Evolutionary conservation across 2,113 vertebrate species (phyloP), one percentile per base, ranked within the genome.

Genomic region (Salminus brasiliensis): DNA sequence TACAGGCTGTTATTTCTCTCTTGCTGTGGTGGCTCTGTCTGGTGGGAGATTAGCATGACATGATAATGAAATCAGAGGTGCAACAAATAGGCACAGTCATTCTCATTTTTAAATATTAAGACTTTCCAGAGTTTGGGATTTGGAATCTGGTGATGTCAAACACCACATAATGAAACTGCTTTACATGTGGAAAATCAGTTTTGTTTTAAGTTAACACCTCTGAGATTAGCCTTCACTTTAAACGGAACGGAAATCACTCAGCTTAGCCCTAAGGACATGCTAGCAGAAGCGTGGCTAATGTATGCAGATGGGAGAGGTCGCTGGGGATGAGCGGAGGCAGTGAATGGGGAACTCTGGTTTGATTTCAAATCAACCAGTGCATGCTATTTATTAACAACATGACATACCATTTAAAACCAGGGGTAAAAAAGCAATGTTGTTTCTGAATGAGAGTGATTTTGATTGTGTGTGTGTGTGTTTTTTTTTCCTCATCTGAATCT

Each of bases 231-330:
- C 66, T 71, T 41, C 10, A 62, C 30, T 74, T 67, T 7, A 74
- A 70, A 74, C 65, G 69, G 34, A 62, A 59, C 55, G 16, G 57
- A 80, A 77, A 59, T 43, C 53, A 82, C 21, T 82, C 80, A 78
- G 59, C 43, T 13, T 16, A 36, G 43, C 34, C 43, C 60, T 60
- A 49, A 43, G 43, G 72, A 29, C 36, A 13, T 53, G 36, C 49
- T 41, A 71, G 63, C 29, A 66, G 29, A 34, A 41, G 36, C 74
- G 32, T 65, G 67, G 27, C 63, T 76, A 66, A 72, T 80, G n/a
- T 43, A 80, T 72, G 81, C 43, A 49, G 47, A 80, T 69, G 27
- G 36, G 75, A 36, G 72, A 69, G 69, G 78, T 78, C 41, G 18
- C 13, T 1, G 30, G 30, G 39, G 76, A 78, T 62, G 66, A 34